Evolutionary conservation across 2,888 invertebrate genomes (phyloP).

Genomic region (Rugalucina vietnamica): DNA sequence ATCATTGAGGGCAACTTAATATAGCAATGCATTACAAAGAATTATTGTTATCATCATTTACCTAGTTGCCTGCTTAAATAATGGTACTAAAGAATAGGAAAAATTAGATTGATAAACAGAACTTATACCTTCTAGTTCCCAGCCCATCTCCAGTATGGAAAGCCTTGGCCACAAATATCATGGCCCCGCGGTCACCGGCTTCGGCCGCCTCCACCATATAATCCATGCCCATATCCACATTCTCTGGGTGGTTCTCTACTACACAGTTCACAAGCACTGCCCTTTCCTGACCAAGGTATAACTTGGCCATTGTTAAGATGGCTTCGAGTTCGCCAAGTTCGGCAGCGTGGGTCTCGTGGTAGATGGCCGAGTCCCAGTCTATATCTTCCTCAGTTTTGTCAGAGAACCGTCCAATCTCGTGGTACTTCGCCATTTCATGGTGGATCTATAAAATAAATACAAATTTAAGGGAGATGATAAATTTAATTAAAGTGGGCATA

Average conservation of each 20-base stretch:
- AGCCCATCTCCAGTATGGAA: conserved; percentile 85
- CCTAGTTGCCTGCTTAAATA: background rate
- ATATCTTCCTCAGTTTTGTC: conserved; percentile 78
- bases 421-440: conserved; percentile 86
- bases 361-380: conserved; percentile 85
- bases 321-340: conserved; percentile 86
- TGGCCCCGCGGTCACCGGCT: conserved; percentile 85
- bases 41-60: too few relatives aligned
- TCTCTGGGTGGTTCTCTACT: conserved; percentile 78
- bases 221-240: conserved; percentile 82
- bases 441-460: conserved; percentile 84
- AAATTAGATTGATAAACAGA: background rate
- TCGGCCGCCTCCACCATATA: conserved; percentile 85
- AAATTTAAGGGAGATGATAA: too few relatives aligned
- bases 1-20: too few relatives aligned
- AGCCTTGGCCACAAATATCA: conserved; percentile 85
- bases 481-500: too few relatives aligned
- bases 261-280: conserved; percentile 85
- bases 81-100: background rate
- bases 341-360: conserved; percentile 85
- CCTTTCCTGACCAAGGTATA: conserved; percentile 85
- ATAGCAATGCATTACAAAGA: too few relatives aligned
- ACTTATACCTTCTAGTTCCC: conserved; percentile 79
- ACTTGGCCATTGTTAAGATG: conserved; percentile 84
- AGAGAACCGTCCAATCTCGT: conserved; percentile 85